A percentile compares a stretch with the other conserved stretches of the same genome.
Conservation (phyloP, 2,113 vertebrate species). For the Regulus satrapa region DNA sequence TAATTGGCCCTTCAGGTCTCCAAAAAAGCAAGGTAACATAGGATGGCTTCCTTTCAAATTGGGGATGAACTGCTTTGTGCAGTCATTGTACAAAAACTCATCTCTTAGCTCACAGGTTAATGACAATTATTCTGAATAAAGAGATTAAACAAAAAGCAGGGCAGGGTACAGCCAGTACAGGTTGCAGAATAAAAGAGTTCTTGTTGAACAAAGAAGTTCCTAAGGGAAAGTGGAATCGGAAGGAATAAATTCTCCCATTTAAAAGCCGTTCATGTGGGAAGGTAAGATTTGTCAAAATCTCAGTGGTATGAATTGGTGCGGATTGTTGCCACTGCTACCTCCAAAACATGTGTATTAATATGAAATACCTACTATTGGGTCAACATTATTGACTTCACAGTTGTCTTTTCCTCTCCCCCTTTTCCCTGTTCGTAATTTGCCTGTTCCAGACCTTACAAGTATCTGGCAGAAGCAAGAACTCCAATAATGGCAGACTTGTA, state of each 20-base stretch:
- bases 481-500: background rate
- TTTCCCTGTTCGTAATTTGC: background rate
- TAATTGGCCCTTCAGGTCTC: conserved; percentile 79
- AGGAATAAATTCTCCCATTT: background rate
- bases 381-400: background rate
- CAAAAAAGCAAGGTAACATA: conserved; percentile 77
- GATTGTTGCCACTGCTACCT: background rate
- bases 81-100: background rate
- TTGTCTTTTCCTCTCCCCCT: background rate
- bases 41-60: background rate
- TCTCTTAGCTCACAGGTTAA: background rate
- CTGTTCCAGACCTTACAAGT: background rate
- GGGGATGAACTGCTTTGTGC: background rate
- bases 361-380: background rate
- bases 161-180: background rate
- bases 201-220: background rate
- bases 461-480: background rate
- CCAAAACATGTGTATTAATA: background rate
- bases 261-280: background rate
- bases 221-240: background rate
- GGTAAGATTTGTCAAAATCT: background rate
- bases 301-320: background rate
- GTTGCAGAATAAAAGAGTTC: background rate
- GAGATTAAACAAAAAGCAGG: background rate
- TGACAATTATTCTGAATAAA: background rate